Percentiles rank a stretch among this genome's conserved stretches.
Evolutionary conservation across 2,888 invertebrate species (phyloP).

Genomic region (Phragmatobia fuliginosa): DNA sequence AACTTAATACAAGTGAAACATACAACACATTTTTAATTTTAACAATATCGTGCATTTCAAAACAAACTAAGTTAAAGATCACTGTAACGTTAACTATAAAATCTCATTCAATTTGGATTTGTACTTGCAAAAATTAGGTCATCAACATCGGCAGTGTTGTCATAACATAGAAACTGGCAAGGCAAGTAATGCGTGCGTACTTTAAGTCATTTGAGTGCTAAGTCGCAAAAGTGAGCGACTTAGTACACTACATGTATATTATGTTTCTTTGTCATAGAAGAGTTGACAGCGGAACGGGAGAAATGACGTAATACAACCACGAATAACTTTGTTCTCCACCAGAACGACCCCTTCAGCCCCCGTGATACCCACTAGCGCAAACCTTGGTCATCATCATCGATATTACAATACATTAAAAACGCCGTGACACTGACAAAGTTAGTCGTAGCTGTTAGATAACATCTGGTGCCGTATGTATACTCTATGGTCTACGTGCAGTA

Average conservation of each 20-base stretch:
- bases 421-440: slow-evolving; percentile 72
- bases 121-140: slow-evolving; percentile 84
- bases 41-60: slow-evolving; percentile 86
- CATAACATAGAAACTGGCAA: slow-evolving; percentile 86
- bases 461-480: slow-evolving; percentile 59
- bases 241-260: slow-evolving; percentile 49
- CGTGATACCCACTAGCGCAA: slow-evolving; percentile 56
- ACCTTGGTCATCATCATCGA: slow-evolving; percentile 45
- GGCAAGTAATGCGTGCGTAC: slow-evolving; percentile 84
- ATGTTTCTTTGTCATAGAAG: slow-evolving; percentile 82
- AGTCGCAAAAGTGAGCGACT: slow-evolving; percentile 60
- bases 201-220: slow-evolving; percentile 63
- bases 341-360: slow-evolving; percentile 63
- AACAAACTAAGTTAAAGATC: slow-evolving; percentile 83
- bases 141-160: slow-evolving; percentile 80
- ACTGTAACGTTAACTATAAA: slow-evolving; percentile 84
- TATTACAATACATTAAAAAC: slow-evolving; percentile 46
- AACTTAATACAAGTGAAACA: slow-evolving; percentile 84
- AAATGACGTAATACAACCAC: slow-evolving; percentile 65
- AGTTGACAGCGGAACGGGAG: slow-evolving; percentile 80
- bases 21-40: slow-evolving; percentile 83
- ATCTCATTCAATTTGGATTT: slow-evolving; percentile 86
- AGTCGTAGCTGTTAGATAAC: slow-evolving; percentile 80
- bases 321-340: slow-evolving; percentile 67
- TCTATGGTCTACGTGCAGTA: slow-evolving; percentile 71